phyloP scores from a whole-genome alignment of 2,797 vertebrate genomes.

The Anabacerthia variegaticeps region DNA sequence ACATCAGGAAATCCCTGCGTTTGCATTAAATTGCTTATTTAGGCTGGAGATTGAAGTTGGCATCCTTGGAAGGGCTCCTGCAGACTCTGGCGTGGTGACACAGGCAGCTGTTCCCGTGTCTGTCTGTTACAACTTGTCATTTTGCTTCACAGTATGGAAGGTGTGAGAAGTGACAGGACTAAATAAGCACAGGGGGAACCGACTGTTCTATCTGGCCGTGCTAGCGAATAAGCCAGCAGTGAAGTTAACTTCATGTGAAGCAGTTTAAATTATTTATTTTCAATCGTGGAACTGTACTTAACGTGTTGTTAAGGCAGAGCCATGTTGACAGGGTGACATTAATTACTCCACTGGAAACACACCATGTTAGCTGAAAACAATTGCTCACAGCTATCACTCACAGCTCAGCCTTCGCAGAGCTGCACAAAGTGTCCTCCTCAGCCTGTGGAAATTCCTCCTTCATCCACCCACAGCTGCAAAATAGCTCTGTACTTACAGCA shows the following conservation, averaged over 20 bases:
- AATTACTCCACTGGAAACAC: conserved; percentile 38
- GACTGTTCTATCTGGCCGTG: conserved; percentile 4
- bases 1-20: background rate
- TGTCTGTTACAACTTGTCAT: conserved; percentile 43
- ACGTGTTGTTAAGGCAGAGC: conserved; percentile 14
- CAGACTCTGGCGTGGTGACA: background rate
- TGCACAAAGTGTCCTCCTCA: background rate
- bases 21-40: background rate
- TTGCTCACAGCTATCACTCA: background rate
- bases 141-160: conserved; percentile 37
- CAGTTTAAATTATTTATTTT: conserved; percentile 60
- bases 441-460: background rate
- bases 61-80: background rate
- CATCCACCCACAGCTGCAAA: background rate
- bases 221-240: background rate
- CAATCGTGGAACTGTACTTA: conserved; percentile 11
- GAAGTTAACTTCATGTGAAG: conserved; percentile 44
- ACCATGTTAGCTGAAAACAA: background rate
- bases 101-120: conserved; percentile 1
- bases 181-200: conserved; percentile 27
- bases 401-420: background rate
- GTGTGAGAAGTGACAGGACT: conserved; percentile 20
- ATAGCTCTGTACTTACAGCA: background rate
- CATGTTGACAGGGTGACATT: conserved; percentile 5
- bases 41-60: background rate